Conservation (phyloP, 2,888 invertebrate genomes). For the Tenthredo amoena region DNA sequence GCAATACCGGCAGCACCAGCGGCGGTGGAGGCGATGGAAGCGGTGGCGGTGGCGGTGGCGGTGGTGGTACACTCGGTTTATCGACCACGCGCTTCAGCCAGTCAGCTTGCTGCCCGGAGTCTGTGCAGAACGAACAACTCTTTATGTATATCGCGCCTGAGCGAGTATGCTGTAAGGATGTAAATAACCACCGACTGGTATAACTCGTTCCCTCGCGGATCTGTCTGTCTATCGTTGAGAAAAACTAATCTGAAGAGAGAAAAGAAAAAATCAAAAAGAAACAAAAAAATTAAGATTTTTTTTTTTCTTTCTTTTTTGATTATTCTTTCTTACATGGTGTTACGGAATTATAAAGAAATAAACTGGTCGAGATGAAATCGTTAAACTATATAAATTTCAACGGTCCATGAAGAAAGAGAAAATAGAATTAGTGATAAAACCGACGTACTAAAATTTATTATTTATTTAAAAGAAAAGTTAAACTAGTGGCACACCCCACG, state of each 20-base stretch:
- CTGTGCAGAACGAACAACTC: conserved; percentile 44
- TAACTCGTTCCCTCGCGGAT: conserved; percentile 38
- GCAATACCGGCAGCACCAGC: neutral
- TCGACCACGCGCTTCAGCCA: conserved; percentile 47
- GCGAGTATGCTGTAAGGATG: conserved; percentile 31
- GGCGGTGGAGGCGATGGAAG: neutral
- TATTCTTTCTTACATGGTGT: neutral
- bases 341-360: neutral
- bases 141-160: conserved; percentile 37
- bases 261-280: neutral
- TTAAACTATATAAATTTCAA: neutral
- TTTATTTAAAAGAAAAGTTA: neutral
- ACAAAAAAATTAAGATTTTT: neutral
- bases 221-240: neutral
- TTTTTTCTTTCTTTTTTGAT: neutral
- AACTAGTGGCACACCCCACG: neutral
- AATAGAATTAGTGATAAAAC: neutral
- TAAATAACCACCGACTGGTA: conserved; percentile 29
- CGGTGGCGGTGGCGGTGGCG: neutral
- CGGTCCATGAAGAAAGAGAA: neutral
- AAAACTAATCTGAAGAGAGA: neutral
- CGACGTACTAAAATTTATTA: neutral
- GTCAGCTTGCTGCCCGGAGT: conserved; percentile 48
- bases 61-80: conserved; percentile 40
- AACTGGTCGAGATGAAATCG: neutral